These are phyloP conservation scores for Plebejus anna DNA, from an alignment of 2,888 invertebrate genomes.

Conservation along the genomic window DNA sequence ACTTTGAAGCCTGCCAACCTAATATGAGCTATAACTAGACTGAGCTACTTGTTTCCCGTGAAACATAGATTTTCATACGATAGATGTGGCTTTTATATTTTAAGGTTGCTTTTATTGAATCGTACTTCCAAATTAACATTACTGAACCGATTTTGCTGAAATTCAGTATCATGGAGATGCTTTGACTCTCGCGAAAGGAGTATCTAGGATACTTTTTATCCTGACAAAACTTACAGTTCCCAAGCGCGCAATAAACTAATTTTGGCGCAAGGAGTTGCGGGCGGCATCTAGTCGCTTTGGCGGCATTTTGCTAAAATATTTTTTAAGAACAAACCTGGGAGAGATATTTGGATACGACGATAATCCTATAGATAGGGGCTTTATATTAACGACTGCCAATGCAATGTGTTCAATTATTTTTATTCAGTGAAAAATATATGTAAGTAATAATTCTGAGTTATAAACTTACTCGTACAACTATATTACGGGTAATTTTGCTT, in stretches of 20 bases:
- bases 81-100: background rate
- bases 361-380: too few relatives aligned
- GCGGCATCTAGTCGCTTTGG: too few relatives aligned
- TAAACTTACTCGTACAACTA: background rate
- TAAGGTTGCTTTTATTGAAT: background rate
- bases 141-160: too few relatives aligned
- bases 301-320: too few relatives aligned
- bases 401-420: background rate
- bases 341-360: background rate
- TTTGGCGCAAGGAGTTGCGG: too few relatives aligned
- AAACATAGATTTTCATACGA: background rate
- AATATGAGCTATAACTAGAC: conserved; percentile 54
- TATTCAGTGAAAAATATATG: background rate
- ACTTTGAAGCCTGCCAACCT: conserved; percentile 61
- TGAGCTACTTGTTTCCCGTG: conserved; percentile 48
- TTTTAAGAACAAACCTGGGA: background rate
- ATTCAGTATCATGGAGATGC: too few relatives aligned
- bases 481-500: background rate
- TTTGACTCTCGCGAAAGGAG: too few relatives aligned
- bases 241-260: too few relatives aligned
- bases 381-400: background rate
- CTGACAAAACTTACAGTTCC: too few relatives aligned
- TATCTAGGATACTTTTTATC: too few relatives aligned
- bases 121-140: too few relatives aligned
- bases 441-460: background rate